Evolutionary conservation across 2,888 invertebrate genomes (phyloP), one percentile per base, ranked within the genome.

Genomic region (Amphipyra tragopoginis): DNA sequence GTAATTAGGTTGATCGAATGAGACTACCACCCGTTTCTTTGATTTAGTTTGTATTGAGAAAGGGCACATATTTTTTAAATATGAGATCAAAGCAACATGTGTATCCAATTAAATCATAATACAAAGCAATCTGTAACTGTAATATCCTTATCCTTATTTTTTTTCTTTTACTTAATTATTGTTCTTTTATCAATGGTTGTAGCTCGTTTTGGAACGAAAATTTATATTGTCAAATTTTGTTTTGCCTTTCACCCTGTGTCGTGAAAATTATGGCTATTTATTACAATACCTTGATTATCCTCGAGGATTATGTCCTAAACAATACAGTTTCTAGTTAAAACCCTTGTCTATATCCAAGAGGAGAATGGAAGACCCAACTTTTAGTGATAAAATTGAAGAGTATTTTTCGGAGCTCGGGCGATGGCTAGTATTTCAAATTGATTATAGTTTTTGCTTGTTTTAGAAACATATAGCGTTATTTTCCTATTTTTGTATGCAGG

Each of bases 351-450:
- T 5, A 45, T 51, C 6, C 52, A 76, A 59, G 13, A 58, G 38
- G 60, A 86, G 38, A 51, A 94, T 94, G 94, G 94, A 94, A 83
- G 87, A 86, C 74, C 75, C 85, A 57, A 96, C 95, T 86, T 95
- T 96, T 87, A 96, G 96, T 92, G 96, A 96, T 87, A 96, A 96
- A 95, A 92, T 96, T 75, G 96, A 96, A 84, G 90, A 93, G 83
- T 96, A 96, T 89, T 94, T 96, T 85, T 96, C 96, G 60, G 96
- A 97, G 86, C 93, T 96, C 62, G 96, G 96, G 91, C 96, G 96
- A 95, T 96, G 97, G 96, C 96, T 93, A 93, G 95, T 91, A 87
- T 81, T 65, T 69, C 55, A 53, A 67, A 63, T 58, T 51, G 34
- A 44, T 57, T 62, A 54, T 60, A 69, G 58, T 73, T 50, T 60